Evolutionary conservation across 2,888 invertebrate species (phyloP).

Genomic region (Catocala nupta): DNA sequence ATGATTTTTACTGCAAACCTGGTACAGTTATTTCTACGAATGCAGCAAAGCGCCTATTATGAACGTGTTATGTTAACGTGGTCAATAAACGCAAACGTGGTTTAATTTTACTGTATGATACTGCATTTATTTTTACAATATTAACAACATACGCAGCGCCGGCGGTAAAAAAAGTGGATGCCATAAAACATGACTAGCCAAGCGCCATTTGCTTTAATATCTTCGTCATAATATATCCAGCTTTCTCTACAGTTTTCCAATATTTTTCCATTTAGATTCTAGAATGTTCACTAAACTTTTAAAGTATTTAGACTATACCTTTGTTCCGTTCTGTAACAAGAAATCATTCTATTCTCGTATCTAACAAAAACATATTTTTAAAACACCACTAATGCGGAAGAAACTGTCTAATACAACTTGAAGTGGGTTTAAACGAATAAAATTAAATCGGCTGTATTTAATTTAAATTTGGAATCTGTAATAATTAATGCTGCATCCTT

Average conservation of each 20-base stretch:
- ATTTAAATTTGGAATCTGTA: not conserved
- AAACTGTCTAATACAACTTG: conserved; percentile 14
- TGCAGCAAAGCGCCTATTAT: too few relatives aligned
- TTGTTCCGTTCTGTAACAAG: conserved; percentile 4
- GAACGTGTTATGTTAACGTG: not conserved
- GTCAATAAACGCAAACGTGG: too few relatives aligned
- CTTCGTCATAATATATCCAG: not conserved
- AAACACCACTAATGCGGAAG: conserved; percentile 16
- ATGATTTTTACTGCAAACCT: too few relatives aligned
- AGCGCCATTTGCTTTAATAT: conserved; percentile 26
- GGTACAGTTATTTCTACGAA: too few relatives aligned
- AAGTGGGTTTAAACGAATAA: conserved; percentile 5
- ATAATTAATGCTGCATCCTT: not conserved
- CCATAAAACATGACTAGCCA: conserved; percentile 17
- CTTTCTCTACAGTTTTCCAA: not conserved
- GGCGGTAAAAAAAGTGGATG: too few relatives aligned
- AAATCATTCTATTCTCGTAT: conserved; percentile 29
- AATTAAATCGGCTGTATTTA: conserved; percentile 1
- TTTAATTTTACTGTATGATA: not conserved
- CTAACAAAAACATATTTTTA: conserved; percentile 32
- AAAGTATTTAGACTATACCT: too few relatives aligned
- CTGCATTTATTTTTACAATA: conserved; percentile 6
- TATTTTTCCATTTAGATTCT: conserved; percentile 13
- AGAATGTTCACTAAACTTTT: conserved; percentile 2
- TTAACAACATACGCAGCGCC: too few relatives aligned